Conservation (phyloP, 2,888 invertebrate genomes). For the Drosophila nigricruria region DNA sequence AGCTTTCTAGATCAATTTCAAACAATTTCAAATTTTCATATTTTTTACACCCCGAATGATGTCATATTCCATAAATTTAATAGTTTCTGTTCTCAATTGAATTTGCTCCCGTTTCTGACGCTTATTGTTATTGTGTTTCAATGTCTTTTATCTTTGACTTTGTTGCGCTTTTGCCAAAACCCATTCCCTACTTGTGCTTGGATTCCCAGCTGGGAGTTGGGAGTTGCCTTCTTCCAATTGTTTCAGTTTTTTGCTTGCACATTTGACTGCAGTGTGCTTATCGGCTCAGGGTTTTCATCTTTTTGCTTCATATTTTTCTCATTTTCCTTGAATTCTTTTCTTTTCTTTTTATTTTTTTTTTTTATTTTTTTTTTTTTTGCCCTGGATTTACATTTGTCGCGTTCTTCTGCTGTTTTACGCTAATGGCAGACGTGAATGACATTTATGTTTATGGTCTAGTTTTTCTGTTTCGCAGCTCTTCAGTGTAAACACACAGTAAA, state of each 20-base stretch:
- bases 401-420: conserved; percentile 44
- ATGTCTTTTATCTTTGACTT: conserved; percentile 43
- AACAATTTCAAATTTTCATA: conserved; percentile 10
- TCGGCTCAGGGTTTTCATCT: conserved; percentile 20
- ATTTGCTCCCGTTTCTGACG: conserved; percentile 54
- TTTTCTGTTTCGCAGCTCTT: conserved; percentile 44
- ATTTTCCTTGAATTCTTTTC: conserved; percentile 13
- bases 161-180: conserved; percentile 59
- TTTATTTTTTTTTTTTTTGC: conserved; percentile 39
- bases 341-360: conserved; percentile 31
- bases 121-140: conserved; percentile 5
- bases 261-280: conserved; percentile 44
- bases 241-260: conserved; percentile 30
- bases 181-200: conserved; percentile 33
- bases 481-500: conserved; percentile 28
- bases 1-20: background rate
- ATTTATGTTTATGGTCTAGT: conserved; percentile 73
- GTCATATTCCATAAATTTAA: conserved; percentile 24
- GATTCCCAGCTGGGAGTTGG: conserved; percentile 9
- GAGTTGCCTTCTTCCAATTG: conserved; percentile 26
- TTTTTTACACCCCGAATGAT: conserved; percentile 28
- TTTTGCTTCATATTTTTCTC: conserved; percentile 6
- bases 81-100: conserved; percentile 1
- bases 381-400: conserved; percentile 64
- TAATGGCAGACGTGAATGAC: conserved; percentile 76